These are phyloP conservation scores for Catamblyrhynchus diadema DNA, from an alignment of 2,797 vertebrate genomes.

Conservation along the genomic window DNA sequence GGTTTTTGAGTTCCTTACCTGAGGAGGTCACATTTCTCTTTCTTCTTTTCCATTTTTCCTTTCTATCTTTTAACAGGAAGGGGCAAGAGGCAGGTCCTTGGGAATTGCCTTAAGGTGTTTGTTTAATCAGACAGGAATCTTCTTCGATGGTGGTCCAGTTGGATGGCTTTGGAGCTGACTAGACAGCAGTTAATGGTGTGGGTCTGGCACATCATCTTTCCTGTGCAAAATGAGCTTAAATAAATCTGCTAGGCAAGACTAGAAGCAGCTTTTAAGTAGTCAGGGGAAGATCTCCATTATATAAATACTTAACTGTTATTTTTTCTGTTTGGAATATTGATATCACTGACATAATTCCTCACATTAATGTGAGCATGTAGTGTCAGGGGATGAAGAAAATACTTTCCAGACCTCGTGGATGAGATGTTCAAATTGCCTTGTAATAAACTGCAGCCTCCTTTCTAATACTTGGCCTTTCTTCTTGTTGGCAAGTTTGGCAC, in stretches of 20 bases:
- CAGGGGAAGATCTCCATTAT: neutral
- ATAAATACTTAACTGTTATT: neutral
- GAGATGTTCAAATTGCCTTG: neutral
- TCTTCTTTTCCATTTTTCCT: neutral
- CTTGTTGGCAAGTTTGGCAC: neutral
- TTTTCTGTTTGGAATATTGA: conserved; percentile 8
- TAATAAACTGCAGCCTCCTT: conserved; percentile 14
- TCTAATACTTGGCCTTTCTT: conserved; percentile 28
- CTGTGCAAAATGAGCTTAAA: conserved; percentile 54
- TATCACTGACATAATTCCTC: neutral
- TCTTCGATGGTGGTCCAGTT: conserved; percentile 30
- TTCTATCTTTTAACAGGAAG: neutral
- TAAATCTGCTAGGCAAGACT: neutral
- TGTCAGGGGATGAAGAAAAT: neutral
- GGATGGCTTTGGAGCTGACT: conserved; percentile 53
- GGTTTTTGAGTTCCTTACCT: neutral
- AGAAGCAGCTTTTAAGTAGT: conserved; percentile 9
- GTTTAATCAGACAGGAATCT: conserved; percentile 48
- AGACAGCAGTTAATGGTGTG: conserved; percentile 36
- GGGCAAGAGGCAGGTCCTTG: conserved; percentile 20
- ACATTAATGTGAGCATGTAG: neutral
- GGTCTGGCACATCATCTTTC: conserved; percentile 27
- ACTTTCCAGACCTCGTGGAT: neutral
- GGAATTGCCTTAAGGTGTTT: conserved; percentile 48
- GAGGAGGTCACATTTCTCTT: neutral